Percentiles rank a stretch among this genome's conserved stretches.
phyloP scores from a whole-genome alignment of 2,113 vertebrate species.

The Monopterus albus region DNA sequence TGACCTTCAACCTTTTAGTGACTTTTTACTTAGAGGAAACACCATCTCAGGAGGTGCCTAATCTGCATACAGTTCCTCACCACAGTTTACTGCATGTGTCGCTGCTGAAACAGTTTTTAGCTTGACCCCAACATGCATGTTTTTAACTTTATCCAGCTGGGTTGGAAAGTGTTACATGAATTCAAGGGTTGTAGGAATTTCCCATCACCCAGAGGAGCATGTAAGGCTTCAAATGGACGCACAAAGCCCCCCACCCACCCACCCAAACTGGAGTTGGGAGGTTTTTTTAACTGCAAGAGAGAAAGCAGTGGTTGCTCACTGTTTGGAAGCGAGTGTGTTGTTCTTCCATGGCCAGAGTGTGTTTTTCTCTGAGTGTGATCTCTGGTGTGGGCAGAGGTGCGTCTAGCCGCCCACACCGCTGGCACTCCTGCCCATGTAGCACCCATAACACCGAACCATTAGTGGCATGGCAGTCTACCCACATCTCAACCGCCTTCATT shows the following conservation, averaged over 20 bases:
- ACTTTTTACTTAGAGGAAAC: conserved; percentile 3
- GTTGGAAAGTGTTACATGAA: conserved; percentile 30
- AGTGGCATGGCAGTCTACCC: conserved; percentile 89
- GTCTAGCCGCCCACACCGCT: conserved; percentile 82
- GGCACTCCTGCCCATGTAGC: conserved; percentile 85
- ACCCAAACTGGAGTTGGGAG: conserved; percentile 22
- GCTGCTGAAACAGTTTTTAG: neutral
- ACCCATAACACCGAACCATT: conserved; percentile 87
- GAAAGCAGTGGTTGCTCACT: conserved; percentile 26
- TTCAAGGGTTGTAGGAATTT: conserved; percentile 35
- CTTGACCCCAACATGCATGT: conserved; percentile 20
- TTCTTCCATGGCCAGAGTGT: conserved; percentile 53
- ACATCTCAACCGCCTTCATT: conserved; percentile 96
- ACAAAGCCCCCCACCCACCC: neutral
- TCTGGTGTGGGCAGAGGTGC: conserved; percentile 79
- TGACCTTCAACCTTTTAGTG: neutral
- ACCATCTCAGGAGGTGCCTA: neutral
- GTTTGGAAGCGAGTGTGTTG: conserved; percentile 49
- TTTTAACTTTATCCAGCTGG: conserved; percentile 47
- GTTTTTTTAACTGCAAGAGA: conserved; percentile 6
- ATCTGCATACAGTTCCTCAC: neutral
- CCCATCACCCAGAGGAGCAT: conserved; percentile 42
- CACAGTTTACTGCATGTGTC: neutral
- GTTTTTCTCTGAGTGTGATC: conserved; percentile 60
- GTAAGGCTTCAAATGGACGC: conserved; percentile 27